Percentiles rank a stretch among this genome's conserved stretches.
These are phyloP conservation scores for Pandemis cinnamomeana DNA, from an alignment of 2,888 invertebrate genomes.

Conservation along the genomic window DNA sequence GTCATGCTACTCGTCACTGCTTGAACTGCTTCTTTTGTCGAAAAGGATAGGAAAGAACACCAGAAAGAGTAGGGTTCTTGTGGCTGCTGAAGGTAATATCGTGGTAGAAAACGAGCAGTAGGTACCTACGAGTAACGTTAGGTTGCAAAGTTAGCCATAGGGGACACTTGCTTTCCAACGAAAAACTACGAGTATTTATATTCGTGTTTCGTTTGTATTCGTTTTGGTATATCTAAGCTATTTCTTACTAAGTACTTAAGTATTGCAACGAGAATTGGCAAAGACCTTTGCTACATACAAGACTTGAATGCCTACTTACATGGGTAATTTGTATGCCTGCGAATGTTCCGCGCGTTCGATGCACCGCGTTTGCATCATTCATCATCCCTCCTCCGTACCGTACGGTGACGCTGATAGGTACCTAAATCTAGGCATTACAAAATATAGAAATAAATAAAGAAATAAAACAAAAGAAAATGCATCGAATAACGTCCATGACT, in stretches of 20 bases:
- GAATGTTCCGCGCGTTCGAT: constrained; percentile 22
- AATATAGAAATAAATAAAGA: neutral
- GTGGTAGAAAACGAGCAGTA: too few species aligned
- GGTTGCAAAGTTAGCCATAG: too few species aligned
- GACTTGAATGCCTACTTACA: constrained; percentile 1
- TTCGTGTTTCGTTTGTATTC: neutral
- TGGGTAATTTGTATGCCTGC: constrained; percentile 31
- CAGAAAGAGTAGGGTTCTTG: too few species aligned
- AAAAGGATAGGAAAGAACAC: too few species aligned
- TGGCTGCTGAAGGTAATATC: too few species aligned
- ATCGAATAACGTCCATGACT: too few species aligned
- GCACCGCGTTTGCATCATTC: constrained; percentile 29
- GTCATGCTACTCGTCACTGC: too few species aligned
- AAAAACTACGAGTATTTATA: too few species aligned
- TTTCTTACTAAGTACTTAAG: neutral
- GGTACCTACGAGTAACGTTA: too few species aligned
- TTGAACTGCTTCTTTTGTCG: too few species aligned
- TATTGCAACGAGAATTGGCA: neutral
- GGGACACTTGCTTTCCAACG: too few species aligned
- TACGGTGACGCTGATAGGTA: neutral
- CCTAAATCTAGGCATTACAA: neutral
- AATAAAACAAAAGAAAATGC: too few species aligned
- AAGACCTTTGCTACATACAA: neutral
- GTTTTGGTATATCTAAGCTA: neutral
- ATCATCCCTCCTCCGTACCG: constrained; percentile 3